A percentile compares a stretch with the other conserved stretches of the same genome.
These are phyloP conservation scores for Ptychodera flava DNA, from an alignment of 35 echinoderm and acorn worm genomes.

Conservation along the genomic window DNA sequence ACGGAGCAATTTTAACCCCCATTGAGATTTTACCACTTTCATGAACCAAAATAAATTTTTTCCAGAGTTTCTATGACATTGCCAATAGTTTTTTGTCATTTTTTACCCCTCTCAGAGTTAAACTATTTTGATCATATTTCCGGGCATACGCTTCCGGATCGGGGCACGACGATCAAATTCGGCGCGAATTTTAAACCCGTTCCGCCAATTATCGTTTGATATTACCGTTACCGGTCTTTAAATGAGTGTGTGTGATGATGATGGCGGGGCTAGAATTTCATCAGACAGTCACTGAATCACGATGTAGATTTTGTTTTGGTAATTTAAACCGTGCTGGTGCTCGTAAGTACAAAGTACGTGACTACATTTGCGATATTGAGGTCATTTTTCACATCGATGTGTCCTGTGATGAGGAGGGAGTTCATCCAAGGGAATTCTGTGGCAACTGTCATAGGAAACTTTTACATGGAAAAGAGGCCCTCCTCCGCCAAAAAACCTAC, in stretches of 20 bases:
- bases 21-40: neutral
- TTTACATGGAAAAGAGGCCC: neutral
- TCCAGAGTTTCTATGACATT: neutral
- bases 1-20: neutral
- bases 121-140: neutral
- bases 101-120: neutral
- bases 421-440: neutral
- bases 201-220: neutral
- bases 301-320: neutral
- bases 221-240: neutral
- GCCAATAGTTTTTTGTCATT: neutral
- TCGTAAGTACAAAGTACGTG: neutral
- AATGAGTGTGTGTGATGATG: neutral
- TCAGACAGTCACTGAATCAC: neutral
- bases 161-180: neutral
- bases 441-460: neutral
- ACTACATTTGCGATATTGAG: neutral
- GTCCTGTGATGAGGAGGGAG: neutral
- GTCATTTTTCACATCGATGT: neutral
- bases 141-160: neutral
- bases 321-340: neutral
- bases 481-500: neutral
- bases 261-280: neutral
- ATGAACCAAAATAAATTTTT: neutral
- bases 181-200: neutral